Evolutionary conservation across 2,797 vertebrate species (phyloP).

Genomic region (Periparus ater): DNA sequence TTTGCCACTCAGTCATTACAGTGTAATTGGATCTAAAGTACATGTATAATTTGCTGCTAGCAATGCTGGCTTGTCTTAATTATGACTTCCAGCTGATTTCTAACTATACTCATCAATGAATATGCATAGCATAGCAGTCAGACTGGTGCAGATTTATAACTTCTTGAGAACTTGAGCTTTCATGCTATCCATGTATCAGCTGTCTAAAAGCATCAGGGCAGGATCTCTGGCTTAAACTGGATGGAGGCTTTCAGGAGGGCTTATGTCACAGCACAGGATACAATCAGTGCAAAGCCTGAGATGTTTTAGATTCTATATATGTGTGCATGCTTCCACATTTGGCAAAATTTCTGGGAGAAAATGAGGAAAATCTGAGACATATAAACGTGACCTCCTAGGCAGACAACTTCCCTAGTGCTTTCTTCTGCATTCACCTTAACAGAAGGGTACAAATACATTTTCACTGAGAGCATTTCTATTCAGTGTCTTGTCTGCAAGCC

Average conservation of each 20-base stretch:
- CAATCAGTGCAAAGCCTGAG: not conserved
- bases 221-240: not conserved
- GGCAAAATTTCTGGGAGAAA: not conserved
- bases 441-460: not conserved
- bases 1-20: slow-evolving; percentile 17
- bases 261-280: not conserved
- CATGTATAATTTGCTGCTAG: not conserved
- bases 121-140: not conserved
- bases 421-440: not conserved
- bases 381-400: not conserved
- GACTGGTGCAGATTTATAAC: not conserved
- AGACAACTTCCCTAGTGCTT: not conserved
- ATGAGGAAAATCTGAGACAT: not conserved
- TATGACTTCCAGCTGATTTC: slow-evolving; percentile 36
- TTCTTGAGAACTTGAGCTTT: not conserved
- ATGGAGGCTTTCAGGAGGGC: not conserved
- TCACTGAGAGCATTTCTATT: not conserved
- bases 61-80: slow-evolving; percentile 20
- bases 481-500: not conserved
- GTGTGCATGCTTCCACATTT: not conserved
- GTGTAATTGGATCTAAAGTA: slow-evolving; percentile 11
- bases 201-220: not conserved
- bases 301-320: not conserved
- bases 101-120: not conserved
- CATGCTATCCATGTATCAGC: rapidly evolving